Conservation (phyloP, 2,888 invertebrate species). For the Dynastes grantii region DNA sequence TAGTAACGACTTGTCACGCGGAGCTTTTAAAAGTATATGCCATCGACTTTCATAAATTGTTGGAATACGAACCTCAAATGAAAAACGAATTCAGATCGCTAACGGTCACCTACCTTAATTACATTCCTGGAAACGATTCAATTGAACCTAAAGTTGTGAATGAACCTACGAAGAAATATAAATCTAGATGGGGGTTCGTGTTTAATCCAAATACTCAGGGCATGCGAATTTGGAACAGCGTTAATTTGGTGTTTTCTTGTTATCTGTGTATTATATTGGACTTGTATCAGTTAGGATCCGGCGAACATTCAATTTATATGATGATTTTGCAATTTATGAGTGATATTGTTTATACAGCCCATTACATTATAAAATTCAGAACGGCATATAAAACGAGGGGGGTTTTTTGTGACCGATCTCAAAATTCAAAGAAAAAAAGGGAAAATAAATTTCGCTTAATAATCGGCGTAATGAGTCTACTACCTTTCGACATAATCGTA, state of each 20-base stretch:
- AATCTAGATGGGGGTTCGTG: constrained; percentile 24
- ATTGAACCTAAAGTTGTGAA: background rate
- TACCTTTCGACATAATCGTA: constrained; percentile 49
- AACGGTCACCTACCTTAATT: constrained; percentile 51
- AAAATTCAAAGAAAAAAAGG: no score
- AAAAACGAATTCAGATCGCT: constrained; percentile 50
- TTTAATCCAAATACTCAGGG: constrained; percentile 45
- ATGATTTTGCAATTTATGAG: constrained; percentile 49
- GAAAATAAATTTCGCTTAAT: constrained; percentile 45
- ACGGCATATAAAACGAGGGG: no score
- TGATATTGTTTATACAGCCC: constrained; percentile 52
- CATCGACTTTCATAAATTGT: constrained; percentile 51
- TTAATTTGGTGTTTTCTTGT: constrained; percentile 44
- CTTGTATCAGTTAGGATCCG: constrained; percentile 54
- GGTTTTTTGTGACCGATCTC: no score
- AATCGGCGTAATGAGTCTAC: constrained; percentile 38
- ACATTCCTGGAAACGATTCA: constrained; percentile 49
- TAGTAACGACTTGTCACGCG: constrained; percentile 54
- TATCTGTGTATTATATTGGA: constrained; percentile 53
- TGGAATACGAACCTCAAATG: constrained; percentile 53
- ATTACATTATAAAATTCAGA: constrained; percentile 51
- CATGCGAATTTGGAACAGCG: constrained; percentile 45
- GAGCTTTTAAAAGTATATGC: constrained; percentile 51
- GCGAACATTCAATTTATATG: constrained; percentile 49
- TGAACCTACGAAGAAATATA: background rate